Base-by-base conservation (phyloP, 2,888 invertebrate species). In the Erebia palarica region DNA sequence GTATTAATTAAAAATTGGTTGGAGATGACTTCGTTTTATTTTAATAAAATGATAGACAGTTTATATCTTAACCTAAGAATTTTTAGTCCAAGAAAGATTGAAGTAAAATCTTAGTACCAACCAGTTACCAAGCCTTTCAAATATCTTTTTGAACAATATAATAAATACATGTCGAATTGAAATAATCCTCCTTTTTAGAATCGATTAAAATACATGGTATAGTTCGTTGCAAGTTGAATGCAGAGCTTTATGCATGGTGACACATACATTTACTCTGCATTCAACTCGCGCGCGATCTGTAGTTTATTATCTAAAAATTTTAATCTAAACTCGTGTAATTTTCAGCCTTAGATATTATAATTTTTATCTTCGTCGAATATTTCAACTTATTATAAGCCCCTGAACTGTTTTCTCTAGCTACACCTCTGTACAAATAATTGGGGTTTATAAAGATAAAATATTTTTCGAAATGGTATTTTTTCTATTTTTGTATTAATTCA, bases 11-110 rank as follows among this genome's bases (percentile, higher is more conserved):
- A 60, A n/a, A 49, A 49, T 44, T 58, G n/a, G 47, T 57, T 66
- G 11, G 44, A 58, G 66, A 66, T 66, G n/a, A 57, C 57, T 57
- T 58, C 66, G 57, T 66, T 66, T 66, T 66, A 66, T 66, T 21
- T 21, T 18, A 14, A 57, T 66, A 66, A 66, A 66, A 66, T 66
- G 66, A 44, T 21, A 66, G 14, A 63, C 63, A 63, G 63, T 63
- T 18, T 44, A 58, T 47, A 66, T 66, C 57, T 66, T 4, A 47
- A 58, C 66, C 55, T 18, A 36, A 18, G 55, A 65, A 55, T 10
- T 14, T 44, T 53, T n/a, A 13, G 14, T 55, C 2, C 58, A 27
- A 14, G 5, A 14, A 58, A 14, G 16, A 13, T 27, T 18, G 27
- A 27, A 27, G 13, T 59, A 7, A 8, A 36, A 59, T 14, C 13